A percentile compares a stretch with the other conserved stretches of the same genome.
Evolutionary conservation across 2,113 vertebrate species (phyloP).

Genomic region (Cyrtonyx montezumae): DNA sequence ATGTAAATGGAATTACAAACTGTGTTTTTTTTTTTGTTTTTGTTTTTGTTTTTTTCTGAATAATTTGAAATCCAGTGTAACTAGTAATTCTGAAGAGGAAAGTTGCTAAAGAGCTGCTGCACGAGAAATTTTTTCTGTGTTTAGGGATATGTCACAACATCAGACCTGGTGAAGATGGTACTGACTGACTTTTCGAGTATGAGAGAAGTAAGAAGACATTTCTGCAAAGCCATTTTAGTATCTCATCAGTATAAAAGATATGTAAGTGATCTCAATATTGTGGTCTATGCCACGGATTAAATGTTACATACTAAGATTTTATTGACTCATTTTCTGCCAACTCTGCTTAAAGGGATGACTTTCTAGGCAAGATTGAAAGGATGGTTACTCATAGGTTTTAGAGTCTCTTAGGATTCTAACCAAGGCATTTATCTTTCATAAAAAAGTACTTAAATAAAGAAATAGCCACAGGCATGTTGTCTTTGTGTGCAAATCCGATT

Average conservation of each 20-base stretch:
- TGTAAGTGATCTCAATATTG: background rate
- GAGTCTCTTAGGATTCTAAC: background rate
- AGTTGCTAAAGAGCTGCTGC: background rate
- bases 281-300: conserved; percentile 27
- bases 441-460: conserved; percentile 18
- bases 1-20: background rate
- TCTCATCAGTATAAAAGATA: background rate
- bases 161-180: background rate
- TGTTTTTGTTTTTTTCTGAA: background rate
- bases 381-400: background rate
- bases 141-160: background rate
- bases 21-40: no score
- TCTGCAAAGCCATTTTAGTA: conserved; percentile 20
- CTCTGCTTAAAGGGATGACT: conserved; percentile 17
- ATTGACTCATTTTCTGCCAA: conserved; percentile 31
- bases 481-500: conserved; percentile 8
- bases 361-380: conserved; percentile 13
- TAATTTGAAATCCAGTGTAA: background rate
- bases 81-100: background rate
- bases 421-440: conserved; percentile 29
- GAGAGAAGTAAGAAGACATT: background rate
- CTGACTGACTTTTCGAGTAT: background rate
- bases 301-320: conserved; percentile 43
- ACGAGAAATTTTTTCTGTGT: background rate
- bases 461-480: conserved; percentile 1